A percentile compares a stretch with the other conserved stretches of the same genome.
These are phyloP conservation scores for Irena cyanogastra DNA, from an alignment of 2,113 vertebrate species.

Conservation along the genomic window DNA sequence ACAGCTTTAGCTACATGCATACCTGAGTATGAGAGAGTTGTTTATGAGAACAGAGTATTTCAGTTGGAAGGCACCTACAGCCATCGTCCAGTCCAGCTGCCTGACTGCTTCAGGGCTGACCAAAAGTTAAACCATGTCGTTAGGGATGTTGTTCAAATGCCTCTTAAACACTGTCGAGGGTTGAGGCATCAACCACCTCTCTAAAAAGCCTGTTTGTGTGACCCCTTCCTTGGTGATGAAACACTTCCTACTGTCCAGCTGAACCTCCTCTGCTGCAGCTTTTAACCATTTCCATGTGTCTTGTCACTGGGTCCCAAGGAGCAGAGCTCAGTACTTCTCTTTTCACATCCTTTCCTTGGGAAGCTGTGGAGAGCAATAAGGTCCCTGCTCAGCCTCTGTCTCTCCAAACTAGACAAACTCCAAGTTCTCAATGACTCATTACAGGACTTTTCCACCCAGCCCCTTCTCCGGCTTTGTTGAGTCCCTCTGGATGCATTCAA, in stretches of 20 bases:
- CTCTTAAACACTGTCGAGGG: not conserved
- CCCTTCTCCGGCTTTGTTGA: not conserved
- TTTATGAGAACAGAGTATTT: not conserved
- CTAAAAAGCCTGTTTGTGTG: not conserved
- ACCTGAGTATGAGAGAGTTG: not conserved
- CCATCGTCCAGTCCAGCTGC: not conserved
- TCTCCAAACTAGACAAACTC: not conserved
- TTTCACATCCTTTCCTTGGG: not conserved
- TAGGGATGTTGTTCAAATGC: not conserved
- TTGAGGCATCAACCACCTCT: not conserved
- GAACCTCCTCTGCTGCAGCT: not conserved
- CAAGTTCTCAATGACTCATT: not conserved
- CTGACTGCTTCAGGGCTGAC: not conserved
- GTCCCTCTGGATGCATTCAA: not conserved
- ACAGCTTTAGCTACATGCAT: not conserved
- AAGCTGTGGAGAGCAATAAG: not conserved
- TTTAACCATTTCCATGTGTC: fast-evolving
- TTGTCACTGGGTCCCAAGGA: not conserved
- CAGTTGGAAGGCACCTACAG: not conserved
- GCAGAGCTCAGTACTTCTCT: not conserved
- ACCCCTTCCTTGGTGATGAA: not conserved
- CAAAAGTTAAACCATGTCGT: not conserved
- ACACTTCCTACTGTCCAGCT: not conserved
- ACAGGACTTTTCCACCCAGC: not conserved
- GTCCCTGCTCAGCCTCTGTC: not conserved